Evolutionary conservation across 2,113 vertebrate species (phyloP), one percentile per base, ranked within the genome.

Genomic region (Macquaria ambigua): DNA sequence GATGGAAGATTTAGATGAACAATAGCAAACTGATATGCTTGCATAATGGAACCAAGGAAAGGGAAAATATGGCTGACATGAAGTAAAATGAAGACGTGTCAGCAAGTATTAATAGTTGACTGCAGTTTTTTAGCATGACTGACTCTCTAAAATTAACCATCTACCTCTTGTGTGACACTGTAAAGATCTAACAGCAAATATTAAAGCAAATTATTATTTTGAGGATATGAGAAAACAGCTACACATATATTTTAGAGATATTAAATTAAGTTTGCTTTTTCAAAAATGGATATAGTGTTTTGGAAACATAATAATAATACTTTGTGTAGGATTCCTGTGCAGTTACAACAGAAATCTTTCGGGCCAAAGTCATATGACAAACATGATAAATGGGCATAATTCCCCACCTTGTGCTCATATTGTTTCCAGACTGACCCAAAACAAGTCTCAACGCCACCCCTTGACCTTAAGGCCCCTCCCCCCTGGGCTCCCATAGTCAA

Each of bases 341-440:
- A 74, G 8, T 58, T n/a, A 21, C 11, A 31, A 28, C 55, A 67
- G 11, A 85, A 37, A 67, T 81, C 39, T 67, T 58, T 53, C 1
- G 2, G 21, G 61, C 56, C 58, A 76, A 88, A 90, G 82, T 86
- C 79, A 79, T 41, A 41, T 87, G 85, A 82, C 84, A 91, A 68
- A 82, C 16, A 81, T 89, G 86, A 93, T 77, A 81, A 93, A 92
- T 92, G 74, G 41, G 41, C 31, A 83, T 88, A 89, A 88, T 93
- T 92, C 28, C 61, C 55, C 6, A 20, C 75, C 53, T 75, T 37
- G 12, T 85, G 59, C 81, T 85, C 74, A 37, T 84, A 68, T 83
- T 89, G 81, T 90, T 82, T 81, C 79, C 89, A 74, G 43, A 67
- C 79, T 86, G 89, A 91, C 87, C 89, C 78, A 79, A 89, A 91